Evolutionary conservation across 1,140 invertebrate genomes (phyloP).

Genomic region (Dinoponera quadriceps): DNA sequence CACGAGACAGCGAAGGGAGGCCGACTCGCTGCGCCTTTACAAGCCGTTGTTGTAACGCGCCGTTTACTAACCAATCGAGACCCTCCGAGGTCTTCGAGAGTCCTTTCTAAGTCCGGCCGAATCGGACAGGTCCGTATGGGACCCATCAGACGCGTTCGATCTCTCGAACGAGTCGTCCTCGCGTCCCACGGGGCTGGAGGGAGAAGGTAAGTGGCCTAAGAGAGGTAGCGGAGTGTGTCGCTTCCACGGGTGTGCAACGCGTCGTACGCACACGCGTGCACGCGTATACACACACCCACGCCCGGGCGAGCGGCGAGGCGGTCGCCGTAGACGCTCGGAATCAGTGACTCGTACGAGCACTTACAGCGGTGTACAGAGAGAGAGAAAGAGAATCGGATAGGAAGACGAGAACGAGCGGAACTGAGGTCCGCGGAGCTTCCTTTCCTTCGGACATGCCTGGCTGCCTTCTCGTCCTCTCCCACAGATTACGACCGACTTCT

Average conservation of each 20-base stretch:
- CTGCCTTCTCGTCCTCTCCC: constrained; percentile 79
- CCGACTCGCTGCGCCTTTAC: not conserved
- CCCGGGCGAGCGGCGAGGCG: constrained; percentile 35
- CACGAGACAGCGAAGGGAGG: too few species aligned
- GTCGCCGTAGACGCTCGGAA: constrained; percentile 40
- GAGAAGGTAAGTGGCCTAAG: constrained; percentile 55
- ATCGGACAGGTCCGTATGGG: constrained; percentile 6
- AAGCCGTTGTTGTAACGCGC: not conserved
- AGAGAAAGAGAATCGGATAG: constrained; percentile 55
- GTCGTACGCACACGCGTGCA: not conserved
- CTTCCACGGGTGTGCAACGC: constrained; percentile 16
- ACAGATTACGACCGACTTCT: constrained; percentile 74
- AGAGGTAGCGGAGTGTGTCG: constrained; percentile 55
- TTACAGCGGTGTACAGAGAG: not conserved
- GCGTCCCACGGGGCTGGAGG: constrained; percentile 34
- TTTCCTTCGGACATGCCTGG: constrained; percentile 80
- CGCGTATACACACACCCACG: constrained; percentile 13
- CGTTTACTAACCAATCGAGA: not conserved
- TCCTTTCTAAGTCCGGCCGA: not conserved
- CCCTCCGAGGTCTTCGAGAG: not conserved
- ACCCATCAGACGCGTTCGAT: constrained; percentile 13
- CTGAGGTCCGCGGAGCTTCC: constrained; percentile 81
- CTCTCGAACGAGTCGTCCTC: constrained; percentile 31
- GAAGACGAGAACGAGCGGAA: constrained; percentile 81
- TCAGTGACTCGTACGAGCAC: constrained; percentile 53